Evolutionary conservation across 2,888 invertebrate species (phyloP), one percentile per base, ranked within the genome.

Genomic region (Philereme vetulata): DNA sequence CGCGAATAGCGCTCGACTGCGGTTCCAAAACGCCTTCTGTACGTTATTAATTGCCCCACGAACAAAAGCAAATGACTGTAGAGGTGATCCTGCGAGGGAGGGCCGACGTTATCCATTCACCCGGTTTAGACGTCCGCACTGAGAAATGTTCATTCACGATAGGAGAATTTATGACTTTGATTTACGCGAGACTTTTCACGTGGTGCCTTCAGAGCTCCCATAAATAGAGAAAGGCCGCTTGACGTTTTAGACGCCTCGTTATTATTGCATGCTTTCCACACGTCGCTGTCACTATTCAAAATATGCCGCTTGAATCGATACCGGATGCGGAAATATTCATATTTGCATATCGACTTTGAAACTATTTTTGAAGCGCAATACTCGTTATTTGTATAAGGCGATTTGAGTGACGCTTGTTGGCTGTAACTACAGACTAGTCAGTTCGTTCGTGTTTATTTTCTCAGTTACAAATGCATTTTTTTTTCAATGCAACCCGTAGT

Each of bases 81-180:
- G 88, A 90, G 91, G 91, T 91, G 91, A 91, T 91, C 88, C 89
- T 81, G 81, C 78, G 79, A 84, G 88, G 81, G 88, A 85, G 88
- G 88, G 88, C 83, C 88, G 86, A 84, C 86, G 88, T 88, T 90
- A 90, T 90, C 90, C 90, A 90, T 91, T 90, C 89, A 90, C 77
- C 81, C 83, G 80, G 81, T 82, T 83, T 85, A 88, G 90, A 90
- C 90, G 88, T 88, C 86, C 86, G 84, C 84, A 80, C 89, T 90
- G 91, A 90, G 91, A 90, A 90, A 91, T 91, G 90, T 90, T 90
- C 90, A 89, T 90, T 90, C 89, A 89, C 88, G 90, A 90, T 91
- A 90, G 88, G 80, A 84, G 85, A 88, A 92, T 91, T 91, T 90
- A 90, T 90, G 89, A 86, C 86, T 88, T 89, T 89, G 89, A 90